Evolutionary conservation across 2,113 vertebrate genomes (phyloP).

Genomic region (Indicator indicator): DNA sequence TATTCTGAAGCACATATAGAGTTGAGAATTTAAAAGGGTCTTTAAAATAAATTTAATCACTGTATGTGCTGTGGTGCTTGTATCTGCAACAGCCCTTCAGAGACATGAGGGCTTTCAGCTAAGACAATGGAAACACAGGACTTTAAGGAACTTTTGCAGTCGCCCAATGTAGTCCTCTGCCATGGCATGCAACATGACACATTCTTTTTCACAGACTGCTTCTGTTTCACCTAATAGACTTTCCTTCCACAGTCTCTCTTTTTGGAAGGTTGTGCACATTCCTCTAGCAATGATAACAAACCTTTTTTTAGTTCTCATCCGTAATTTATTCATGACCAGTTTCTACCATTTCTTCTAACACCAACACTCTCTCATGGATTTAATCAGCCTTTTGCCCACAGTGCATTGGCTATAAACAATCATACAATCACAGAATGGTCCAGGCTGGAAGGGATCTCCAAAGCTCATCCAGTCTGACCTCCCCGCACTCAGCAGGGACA

Average conservation of each 20-base stretch:
- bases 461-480: no score
- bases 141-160: neutral
- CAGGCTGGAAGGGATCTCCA: no score
- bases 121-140: neutral
- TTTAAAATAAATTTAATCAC: neutral
- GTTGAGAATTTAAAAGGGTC: neutral
- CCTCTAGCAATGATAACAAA: neutral
- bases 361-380: neutral
- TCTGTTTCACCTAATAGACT: neutral
- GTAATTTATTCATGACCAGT: neutral
- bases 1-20: slow-evolving; percentile 24
- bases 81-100: neutral
- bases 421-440: no score
- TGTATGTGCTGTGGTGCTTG: neutral
- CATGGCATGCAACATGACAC: neutral
- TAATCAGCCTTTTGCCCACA: neutral
- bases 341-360: neutral
- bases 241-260: neutral
- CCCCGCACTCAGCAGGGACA: no score
- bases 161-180: neutral
- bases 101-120: neutral
- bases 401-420: neutral
- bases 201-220: neutral
- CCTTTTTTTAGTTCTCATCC: neutral
- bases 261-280: neutral